Base-by-base conservation (phyloP, 2,888 invertebrate species). In the Drosophila buzzatii region DNA sequence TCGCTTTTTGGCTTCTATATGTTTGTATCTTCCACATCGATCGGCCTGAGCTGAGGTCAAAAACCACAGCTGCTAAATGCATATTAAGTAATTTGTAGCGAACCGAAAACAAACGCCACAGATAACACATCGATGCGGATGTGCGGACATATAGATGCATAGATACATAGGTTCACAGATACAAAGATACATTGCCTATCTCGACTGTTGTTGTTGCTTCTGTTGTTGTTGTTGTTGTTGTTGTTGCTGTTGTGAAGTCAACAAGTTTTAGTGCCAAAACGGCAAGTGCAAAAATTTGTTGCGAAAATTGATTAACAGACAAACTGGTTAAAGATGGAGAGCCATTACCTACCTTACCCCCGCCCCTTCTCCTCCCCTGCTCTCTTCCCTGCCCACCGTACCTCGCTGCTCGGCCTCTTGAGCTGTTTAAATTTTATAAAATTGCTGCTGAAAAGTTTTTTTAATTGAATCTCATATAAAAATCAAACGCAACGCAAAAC, bases 271-370 rank as follows among this genome's bases (percentile, higher is more conserved):
- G 23, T 41, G 59, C 55, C 59, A 52, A 68, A 85, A 76, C 80
- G 85, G 85, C 88, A 87, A 85, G 85, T 85, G 87, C 85, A 85
- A 87, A 85, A 82, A 85, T 85, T 71, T 73, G 79, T 85, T 85
- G 85, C 85, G 88, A 87, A 87, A 85, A 85, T 87, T 87, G 82
- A 86, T 82, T 84, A 89, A 84, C 85, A 79, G 76, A 35, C 77
- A 82, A 85, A 87, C 88, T 79, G 88, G 87, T 85, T 82, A 60
- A 67, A 59, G 51, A 35, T 75, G 53, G 64, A 47, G 58, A 60
- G 65, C 76, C 42, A 70, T 70, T 67, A 58, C 67, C 63, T 12
- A 2, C 62, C 60, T 4, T 20, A 10, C 41, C 20, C 27, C 20
- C 44, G n/a, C n/a, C 60, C 27, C 27, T 27, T 27, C 5, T 27